A percentile compares a stretch with the other conserved stretches of the same genome.
These are phyloP conservation scores for Stenodema calcarata DNA, from an alignment of 2,888 invertebrate genomes.

Conservation along the genomic window DNA sequence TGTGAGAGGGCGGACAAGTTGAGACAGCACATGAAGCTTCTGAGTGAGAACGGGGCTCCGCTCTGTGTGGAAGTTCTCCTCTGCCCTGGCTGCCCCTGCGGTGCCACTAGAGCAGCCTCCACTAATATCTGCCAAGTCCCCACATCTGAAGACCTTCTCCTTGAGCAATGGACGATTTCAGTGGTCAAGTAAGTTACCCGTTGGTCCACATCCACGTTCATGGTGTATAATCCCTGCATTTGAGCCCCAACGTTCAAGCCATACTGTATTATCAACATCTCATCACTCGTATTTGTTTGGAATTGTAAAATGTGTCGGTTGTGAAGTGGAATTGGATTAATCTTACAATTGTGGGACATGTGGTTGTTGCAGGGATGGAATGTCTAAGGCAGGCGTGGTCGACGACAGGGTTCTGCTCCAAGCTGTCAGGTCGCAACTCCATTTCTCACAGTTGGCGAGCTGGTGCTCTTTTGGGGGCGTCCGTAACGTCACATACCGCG, in stretches of 20 bases:
- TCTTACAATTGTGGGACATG: not conserved
- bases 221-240: no score
- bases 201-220: no score
- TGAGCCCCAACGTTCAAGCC: no score
- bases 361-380: not conserved
- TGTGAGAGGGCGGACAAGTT: slow-evolving; percentile 67
- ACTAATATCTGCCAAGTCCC: slow-evolving; percentile 62
- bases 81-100: slow-evolving; percentile 74
- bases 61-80: slow-evolving; percentile 83
- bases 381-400: slow-evolving; percentile 6
- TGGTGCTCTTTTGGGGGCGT: slow-evolving; percentile 72
- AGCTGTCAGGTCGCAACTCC: slow-evolving; percentile 91
- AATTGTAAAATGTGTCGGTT: no score
- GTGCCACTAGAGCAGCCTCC: slow-evolving; percentile 60
- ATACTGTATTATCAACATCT: no score
- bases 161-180: slow-evolving; percentile 84
- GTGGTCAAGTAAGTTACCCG: slow-evolving; percentile 66
- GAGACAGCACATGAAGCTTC: slow-evolving; percentile 66
- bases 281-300: no score
- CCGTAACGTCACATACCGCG: slow-evolving; percentile 70
- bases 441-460: slow-evolving; percentile 95
- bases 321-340: no score
- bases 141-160: slow-evolving; percentile 68
- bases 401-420: slow-evolving; percentile 74
- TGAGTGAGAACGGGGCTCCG: slow-evolving; percentile 76